Conservation (phyloP, 2,888 invertebrate genomes). For the Ochropacha duplaris region DNA sequence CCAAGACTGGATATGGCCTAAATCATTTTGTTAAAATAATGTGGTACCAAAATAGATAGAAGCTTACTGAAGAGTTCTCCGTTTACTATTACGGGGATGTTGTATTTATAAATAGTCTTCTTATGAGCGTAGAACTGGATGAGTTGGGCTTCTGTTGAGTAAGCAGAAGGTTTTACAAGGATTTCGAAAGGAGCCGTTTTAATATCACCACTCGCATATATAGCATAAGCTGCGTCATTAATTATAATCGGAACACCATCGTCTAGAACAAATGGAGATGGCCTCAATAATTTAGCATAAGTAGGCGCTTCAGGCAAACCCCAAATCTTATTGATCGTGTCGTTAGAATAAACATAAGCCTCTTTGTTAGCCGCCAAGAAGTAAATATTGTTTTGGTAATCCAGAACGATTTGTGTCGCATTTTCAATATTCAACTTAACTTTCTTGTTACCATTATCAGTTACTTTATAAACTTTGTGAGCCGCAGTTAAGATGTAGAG, state of each 20-base stretch:
- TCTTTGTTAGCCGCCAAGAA: constrained; percentile 48
- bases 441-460: constrained; percentile 53
- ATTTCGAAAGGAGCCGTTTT: constrained; percentile 37
- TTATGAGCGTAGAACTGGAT: constrained; percentile 57
- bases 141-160: constrained; percentile 47
- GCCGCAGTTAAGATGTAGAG: constrained; percentile 58
- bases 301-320: constrained; percentile 49
- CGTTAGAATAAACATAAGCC: constrained; percentile 37
- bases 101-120: constrained; percentile 65
- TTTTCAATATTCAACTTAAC: constrained; percentile 44
- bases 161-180: constrained; percentile 49
- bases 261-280: constrained; percentile 49
- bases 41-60: constrained; percentile 33
- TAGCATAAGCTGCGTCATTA: constrained; percentile 42
- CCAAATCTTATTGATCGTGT: constrained; percentile 44
- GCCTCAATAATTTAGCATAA: constrained; percentile 42
- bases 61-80: constrained; percentile 32
- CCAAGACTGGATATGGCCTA: constrained; percentile 30
- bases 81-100: constrained; percentile 35
- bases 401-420: constrained; percentile 56
- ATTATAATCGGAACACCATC: constrained; percentile 42
- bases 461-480: constrained; percentile 54
- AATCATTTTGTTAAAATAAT: constrained; percentile 41
- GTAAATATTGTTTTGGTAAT: constrained; percentile 55
- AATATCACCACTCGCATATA: constrained; percentile 48